Evolutionary conservation across 2,888 invertebrate genomes (phyloP).

Genomic region (Drosophila mimica): DNA sequence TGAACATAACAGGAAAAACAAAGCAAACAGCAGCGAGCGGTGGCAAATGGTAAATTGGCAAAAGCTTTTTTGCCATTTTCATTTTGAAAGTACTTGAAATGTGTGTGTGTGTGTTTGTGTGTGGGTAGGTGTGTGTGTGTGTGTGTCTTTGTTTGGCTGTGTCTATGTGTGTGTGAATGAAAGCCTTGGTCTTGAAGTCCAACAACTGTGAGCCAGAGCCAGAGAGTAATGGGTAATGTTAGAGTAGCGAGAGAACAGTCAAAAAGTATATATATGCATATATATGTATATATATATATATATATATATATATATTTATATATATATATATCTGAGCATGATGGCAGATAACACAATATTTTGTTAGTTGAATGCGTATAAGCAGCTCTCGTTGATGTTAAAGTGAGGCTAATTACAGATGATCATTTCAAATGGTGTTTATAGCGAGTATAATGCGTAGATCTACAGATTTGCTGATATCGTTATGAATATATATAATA

Average conservation of each 20-base stretch:
- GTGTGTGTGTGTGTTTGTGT: not conserved
- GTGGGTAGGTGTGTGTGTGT: slow-evolving; percentile 12
- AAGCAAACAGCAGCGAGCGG: slow-evolving; percentile 36
- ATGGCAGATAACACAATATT: not conserved
- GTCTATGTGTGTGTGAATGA: slow-evolving; percentile 24
- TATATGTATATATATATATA: not conserved
- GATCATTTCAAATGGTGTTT: not conserved
- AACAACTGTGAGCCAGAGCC: slow-evolving; percentile 36
- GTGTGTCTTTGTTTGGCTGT: slow-evolving; percentile 24
- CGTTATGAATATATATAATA: not conserved
- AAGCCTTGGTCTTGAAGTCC: slow-evolving; percentile 48
- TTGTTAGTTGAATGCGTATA: not conserved
- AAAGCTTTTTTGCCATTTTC: slow-evolving; percentile 49
- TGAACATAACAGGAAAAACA: slow-evolving; percentile 59
- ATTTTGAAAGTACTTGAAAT: slow-evolving; percentile 53
- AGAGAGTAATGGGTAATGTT: slow-evolving; percentile 9
- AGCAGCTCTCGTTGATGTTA: not conserved
- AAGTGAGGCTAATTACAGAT: not conserved
- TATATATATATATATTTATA: not conserved
- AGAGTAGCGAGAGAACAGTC: slow-evolving; percentile 23
- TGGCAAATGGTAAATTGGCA: slow-evolving; percentile 29
- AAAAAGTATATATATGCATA: not conserved
- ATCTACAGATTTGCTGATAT: not conserved
- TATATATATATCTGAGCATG: not conserved
- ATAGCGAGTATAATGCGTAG: slow-evolving; percentile 29